Conservation (phyloP, 2,113 vertebrate genomes). For the Polypterus bichir region DNA sequence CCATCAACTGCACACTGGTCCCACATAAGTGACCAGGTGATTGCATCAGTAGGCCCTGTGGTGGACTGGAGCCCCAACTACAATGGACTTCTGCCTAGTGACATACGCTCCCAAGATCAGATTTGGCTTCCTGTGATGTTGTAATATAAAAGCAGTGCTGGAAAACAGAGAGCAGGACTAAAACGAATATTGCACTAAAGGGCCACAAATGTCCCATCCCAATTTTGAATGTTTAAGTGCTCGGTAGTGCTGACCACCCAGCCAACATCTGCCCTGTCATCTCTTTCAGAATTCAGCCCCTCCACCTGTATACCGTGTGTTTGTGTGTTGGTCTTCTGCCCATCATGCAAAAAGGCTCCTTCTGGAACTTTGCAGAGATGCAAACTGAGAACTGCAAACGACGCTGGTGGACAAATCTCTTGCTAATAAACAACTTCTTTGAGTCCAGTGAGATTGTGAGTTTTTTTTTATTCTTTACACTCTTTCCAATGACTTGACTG, state of each 20-base stretch:
- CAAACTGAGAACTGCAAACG: conserved; percentile 50
- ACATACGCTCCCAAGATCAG: too few relatives aligned
- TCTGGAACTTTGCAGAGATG: conserved; percentile 57
- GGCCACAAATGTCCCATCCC: background rate
- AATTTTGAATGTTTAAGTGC: background rate
- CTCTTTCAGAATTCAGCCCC: conserved; percentile 44
- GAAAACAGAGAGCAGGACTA: background rate
- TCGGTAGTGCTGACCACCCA: background rate
- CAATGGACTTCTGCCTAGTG: too few relatives aligned
- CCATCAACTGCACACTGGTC: too few relatives aligned
- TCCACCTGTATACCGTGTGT: conserved; percentile 47
- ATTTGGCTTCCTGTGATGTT: too few relatives aligned
- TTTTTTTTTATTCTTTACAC: conserved; percentile 5
- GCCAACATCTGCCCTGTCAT: background rate
- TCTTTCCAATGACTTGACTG: background rate
- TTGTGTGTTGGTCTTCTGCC: conserved; percentile 38
- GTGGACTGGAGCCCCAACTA: too few relatives aligned
- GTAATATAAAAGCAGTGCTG: background rate
- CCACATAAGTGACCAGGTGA: too few relatives aligned
- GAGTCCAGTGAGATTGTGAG: conserved; percentile 46
- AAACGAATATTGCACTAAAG: background rate
- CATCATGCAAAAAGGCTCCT: conserved; percentile 37
- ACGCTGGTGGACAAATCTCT: conserved; percentile 67
- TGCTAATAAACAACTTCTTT: conserved; percentile 64
- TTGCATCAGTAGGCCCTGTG: too few relatives aligned